Conservation (phyloP, 1,140 invertebrate genomes). For the Neodiprion fabricii region DNA sequence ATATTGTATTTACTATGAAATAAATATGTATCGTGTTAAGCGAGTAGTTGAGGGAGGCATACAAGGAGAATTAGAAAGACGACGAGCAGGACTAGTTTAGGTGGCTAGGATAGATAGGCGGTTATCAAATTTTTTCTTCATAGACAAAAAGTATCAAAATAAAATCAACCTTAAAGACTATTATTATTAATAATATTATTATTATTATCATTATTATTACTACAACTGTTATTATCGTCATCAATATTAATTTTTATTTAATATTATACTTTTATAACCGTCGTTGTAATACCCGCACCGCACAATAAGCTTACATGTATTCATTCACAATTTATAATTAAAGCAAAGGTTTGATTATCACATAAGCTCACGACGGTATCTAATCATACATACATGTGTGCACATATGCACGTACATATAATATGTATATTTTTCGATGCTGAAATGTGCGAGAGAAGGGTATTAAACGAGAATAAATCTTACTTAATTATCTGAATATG, state of each 20-base stretch:
- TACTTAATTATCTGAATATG: constrained; percentile 32
- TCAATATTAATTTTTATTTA: neutral
- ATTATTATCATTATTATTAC: neutral
- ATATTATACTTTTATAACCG: neutral
- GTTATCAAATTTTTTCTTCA: constrained; percentile 55
- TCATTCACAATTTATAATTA: too few species aligned
- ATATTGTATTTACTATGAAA: too few species aligned
- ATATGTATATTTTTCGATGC: too few species aligned
- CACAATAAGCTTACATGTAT: too few species aligned
- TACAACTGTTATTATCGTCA: neutral
- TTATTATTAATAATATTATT: constrained; percentile 28
- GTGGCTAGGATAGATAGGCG: constrained; percentile 56
- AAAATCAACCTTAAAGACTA: constrained; percentile 44
- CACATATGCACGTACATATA: too few species aligned
- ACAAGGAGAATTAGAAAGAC: neutral
- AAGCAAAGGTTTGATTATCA: too few species aligned
- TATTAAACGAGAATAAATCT: constrained; percentile 33
- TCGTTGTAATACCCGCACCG: too few species aligned
- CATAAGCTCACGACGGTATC: too few species aligned
- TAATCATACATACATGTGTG: too few species aligned
- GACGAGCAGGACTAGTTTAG: constrained; percentile 37
- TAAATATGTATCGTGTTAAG: too few species aligned
- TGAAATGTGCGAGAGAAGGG: constrained; percentile 17
- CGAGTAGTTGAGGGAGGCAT: constrained; percentile 23
- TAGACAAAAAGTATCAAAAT: constrained; percentile 38